Base-by-base conservation (phyloP, 2,888 invertebrate species). In the Clivina fossor region DNA sequence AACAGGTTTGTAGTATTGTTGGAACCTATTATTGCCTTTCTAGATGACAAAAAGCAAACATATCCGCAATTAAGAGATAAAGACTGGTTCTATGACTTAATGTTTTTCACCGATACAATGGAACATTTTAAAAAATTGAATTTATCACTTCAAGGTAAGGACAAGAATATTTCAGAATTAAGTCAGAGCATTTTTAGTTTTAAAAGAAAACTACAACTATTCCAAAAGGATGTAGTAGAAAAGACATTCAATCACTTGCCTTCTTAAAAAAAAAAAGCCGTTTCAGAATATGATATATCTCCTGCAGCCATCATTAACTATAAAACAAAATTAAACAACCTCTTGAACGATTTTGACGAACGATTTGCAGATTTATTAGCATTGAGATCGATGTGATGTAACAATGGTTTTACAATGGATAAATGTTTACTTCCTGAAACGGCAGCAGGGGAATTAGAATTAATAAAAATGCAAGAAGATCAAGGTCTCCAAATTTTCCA, bases 41-140 rank as follows among this genome's bases (percentile, higher is more conserved):
- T 33, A 8, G 28, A 24, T 44, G 13, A 8, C 5, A 44, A 44
- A 44, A 44, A 44, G 4, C 28, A 24, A 44, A 32, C 44, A 44
- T 44, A 44, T 32, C 26, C 30, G n/a, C 44, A 44, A 44, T 44
- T 44, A 44, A 44, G 28, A 44, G 30, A 44, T 44, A 44, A 44
- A 33, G 44, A 44, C 4, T 44, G 44, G 26, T 32, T 20, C 44
- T 9, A 44, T n/a, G 44, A 44, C 26, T 22, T 44, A 44, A 44
- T 28, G 44, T 44, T 44, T 19, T 44, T 44, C 18, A 20, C 22
- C 26, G 24, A 44, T 44, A 44, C 44, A 44, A 33, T 44, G 44
- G 44, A 24, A 44, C 44, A 44, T 44, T 44, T 44, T 5, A 44
- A 28, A 9, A 24, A 26, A 24, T 26, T 44, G 13, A 44, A 44